Evolutionary conservation across 1,140 invertebrate genomes (phyloP), one percentile per base, ranked within the genome.

Genomic region (Battus philenor): DNA sequence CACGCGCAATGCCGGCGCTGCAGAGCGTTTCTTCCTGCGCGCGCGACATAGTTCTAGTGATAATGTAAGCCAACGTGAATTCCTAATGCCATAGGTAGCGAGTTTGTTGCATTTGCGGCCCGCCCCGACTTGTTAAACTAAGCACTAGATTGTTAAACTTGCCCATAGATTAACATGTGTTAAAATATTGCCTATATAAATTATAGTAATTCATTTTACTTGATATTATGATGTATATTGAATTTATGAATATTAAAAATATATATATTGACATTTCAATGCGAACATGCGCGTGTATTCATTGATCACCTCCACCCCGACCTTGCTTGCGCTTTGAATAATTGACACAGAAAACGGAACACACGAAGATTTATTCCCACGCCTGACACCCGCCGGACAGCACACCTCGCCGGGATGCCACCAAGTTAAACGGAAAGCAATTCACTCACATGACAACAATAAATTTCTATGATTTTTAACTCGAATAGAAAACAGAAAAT

Each of bases 211-310:
- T 81, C 71, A 84, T 81, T 81, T 81, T 79, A 81, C 73, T 84
- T 80, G 72, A 84, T 78, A 81, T 81, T 81, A 84, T 80, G 74
- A 80, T 82, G 78, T 84, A 84, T 84, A 84, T 82, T 84, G 71
- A 84, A 84, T 84, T 82, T 84, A 84, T 84, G 80, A 82, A 84
- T 79, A 84, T 84, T 84, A 84, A 80, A 80, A 74, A 80, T 81
- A 81, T 84, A 83, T 80, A 83, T 83, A 83, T 83, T 76, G 71
- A 78, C 68, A 78, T 61, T 76, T 81, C 74, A 72, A 73, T 71
- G 71, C 69, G 60, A 59, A 32, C 29, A 12, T 7, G 12, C 18
- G 17, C 7, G 10, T 20, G 44, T 45, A 30, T 22, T 24, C 18
- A 41, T 41, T 41, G 7, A 30, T 13, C 10, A n/a, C n/a, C n/a